These are phyloP conservation scores for Deilephila porcellus DNA, from an alignment of 2,888 invertebrate species.

Conservation along the genomic window DNA sequence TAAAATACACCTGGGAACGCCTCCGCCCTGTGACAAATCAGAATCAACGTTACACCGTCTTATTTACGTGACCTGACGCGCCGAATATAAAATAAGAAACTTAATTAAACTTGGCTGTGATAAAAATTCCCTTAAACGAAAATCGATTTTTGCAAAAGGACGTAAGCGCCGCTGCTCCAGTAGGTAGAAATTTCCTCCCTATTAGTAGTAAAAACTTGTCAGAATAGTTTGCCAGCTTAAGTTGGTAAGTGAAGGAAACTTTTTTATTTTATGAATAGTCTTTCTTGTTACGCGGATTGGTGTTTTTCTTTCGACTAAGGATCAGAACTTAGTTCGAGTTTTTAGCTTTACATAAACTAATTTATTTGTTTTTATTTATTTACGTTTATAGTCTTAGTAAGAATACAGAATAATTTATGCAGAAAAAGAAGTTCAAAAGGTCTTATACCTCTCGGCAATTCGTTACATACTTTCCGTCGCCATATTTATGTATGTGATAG, in stretches of 20 bases:
- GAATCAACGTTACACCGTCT: constrained; percentile 46
- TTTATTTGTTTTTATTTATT: neutral
- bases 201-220: constrained; percentile 23
- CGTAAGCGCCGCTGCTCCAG: constrained; percentile 25
- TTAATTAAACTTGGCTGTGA: constrained; percentile 42
- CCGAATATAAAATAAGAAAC: constrained; percentile 41
- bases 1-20: constrained; percentile 52
- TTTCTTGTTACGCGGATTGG: neutral
- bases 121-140: constrained; percentile 39
- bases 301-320: constrained; percentile 3
- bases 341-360: neutral
- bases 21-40: constrained; percentile 39
- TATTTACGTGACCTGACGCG: constrained; percentile 45
- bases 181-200: constrained; percentile 30
- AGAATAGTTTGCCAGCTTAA: constrained; percentile 4
- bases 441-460: too few relatives aligned
- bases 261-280: neutral
- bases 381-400: neutral
- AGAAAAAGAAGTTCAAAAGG: too few relatives aligned
- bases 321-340: neutral
- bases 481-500: too few relatives aligned
- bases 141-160: constrained; percentile 36
- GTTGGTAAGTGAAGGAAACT: constrained; percentile 1
- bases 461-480: too few relatives aligned
- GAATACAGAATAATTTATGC: neutral